These are phyloP conservation scores for Thumatha senex DNA, from an alignment of 2,888 invertebrate genomes.

Conservation along the genomic window DNA sequence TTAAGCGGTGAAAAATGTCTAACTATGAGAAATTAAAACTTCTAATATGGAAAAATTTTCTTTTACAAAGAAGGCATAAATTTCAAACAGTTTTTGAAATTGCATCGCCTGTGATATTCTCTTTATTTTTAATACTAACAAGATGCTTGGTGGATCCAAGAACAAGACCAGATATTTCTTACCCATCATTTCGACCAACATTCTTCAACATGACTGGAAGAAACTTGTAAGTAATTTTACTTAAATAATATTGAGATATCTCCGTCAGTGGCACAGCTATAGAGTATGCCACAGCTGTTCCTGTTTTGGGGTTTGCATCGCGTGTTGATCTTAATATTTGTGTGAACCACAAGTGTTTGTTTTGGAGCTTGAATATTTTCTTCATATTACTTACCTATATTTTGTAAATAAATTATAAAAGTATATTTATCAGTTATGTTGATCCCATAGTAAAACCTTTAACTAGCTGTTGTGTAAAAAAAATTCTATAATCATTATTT, in stretches of 20 bases:
- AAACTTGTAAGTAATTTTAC: conserved; percentile 60
- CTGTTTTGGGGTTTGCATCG: too few relatives aligned
- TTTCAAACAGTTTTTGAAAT: conserved; percentile 89
- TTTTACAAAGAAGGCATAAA: conserved; percentile 89
- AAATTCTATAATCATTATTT: too few relatives aligned
- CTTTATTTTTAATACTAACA: conserved; percentile 87
- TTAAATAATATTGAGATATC: too few relatives aligned
- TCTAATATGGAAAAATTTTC: conserved; percentile 92
- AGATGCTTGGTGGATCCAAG: conserved; percentile 87
- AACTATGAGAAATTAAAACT: conserved; percentile 85
- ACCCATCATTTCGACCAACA: conserved; percentile 68
- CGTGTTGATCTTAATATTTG: not conserved
- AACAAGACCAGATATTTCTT: conserved; percentile 60
- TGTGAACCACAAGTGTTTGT: not conserved
- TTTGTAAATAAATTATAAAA: too few relatives aligned
- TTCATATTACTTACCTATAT: too few relatives aligned
- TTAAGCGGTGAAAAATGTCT: conserved; percentile 53
- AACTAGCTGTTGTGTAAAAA: too few relatives aligned
- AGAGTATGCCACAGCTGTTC: too few relatives aligned
- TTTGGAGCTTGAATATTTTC: too few relatives aligned
- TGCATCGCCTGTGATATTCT: conserved; percentile 87
- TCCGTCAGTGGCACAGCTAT: too few relatives aligned
- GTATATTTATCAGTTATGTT: too few relatives aligned
- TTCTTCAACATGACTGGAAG: conserved; percentile 68
- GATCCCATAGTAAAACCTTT: too few relatives aligned